phyloP scores from a whole-genome alignment of 2,797 vertebrate species.

The Lacerta agilis region DNA sequence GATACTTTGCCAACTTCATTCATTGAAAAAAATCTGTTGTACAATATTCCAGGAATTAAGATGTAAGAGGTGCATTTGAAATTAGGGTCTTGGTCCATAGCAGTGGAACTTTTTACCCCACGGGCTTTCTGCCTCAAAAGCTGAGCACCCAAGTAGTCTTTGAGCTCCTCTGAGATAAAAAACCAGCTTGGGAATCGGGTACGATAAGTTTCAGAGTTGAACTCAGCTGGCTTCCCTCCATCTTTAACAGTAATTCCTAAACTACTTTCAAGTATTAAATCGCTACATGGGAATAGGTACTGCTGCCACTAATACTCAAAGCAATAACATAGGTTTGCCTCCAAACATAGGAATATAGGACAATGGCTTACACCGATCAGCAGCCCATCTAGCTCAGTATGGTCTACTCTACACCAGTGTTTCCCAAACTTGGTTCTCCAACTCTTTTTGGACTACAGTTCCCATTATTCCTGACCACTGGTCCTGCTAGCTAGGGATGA shows the following conservation, averaged over 20 bases:
- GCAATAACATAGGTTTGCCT: neutral
- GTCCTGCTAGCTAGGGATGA: too few species aligned
- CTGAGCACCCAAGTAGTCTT: neutral
- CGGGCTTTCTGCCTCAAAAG: neutral
- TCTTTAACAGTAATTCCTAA: neutral
- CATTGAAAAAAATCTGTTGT: neutral
- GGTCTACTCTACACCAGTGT: too few species aligned
- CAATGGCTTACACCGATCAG: too few species aligned
- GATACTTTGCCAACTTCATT: constrained; percentile 7
- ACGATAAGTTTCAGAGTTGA: neutral
- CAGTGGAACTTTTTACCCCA: neutral
- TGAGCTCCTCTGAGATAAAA: neutral
- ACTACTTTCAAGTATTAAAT: neutral
- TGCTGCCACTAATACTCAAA: neutral
- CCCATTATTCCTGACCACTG: too few species aligned
- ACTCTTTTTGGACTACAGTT: too few species aligned
- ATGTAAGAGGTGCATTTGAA: neutral
- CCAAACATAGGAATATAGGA: too few species aligned
- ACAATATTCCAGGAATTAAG: neutral
- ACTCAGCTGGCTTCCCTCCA: neutral
- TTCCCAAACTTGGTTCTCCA: too few species aligned
- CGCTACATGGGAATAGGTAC: too few species aligned
- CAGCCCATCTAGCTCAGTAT: too few species aligned
- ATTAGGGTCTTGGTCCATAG: neutral
- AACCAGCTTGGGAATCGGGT: neutral